Evolutionary conservation across 2,113 vertebrate genomes (phyloP).

Genomic region (Columba livia): DNA sequence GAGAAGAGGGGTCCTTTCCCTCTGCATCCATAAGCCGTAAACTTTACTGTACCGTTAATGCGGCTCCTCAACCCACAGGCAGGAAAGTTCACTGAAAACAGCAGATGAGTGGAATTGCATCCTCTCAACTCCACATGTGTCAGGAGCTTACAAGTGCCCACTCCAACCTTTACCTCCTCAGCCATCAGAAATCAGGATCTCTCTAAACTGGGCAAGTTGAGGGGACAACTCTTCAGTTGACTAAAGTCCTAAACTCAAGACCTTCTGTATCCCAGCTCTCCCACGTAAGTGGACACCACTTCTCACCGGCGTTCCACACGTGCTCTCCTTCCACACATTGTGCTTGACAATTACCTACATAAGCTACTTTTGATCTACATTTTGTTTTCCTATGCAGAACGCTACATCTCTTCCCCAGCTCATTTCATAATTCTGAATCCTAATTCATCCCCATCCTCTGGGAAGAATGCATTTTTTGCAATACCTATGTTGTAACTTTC

Average conservation of each 20-base stretch:
- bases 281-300: rapidly evolving
- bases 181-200: background rate
- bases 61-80: background rate
- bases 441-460: background rate
- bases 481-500: constrained; percentile 62
- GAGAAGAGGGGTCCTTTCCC: background rate
- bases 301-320: background rate
- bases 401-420: background rate
- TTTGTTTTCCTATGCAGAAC: background rate
- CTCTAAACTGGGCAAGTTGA: background rate
- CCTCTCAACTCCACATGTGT: rapidly evolving
- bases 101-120: background rate
- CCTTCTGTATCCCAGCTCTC: background rate
- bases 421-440: background rate
- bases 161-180: background rate
- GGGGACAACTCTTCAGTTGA: too few species aligned
- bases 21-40: background rate
- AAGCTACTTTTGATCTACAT: background rate
- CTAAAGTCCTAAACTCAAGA: rapidly evolving
- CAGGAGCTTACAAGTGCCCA: background rate
- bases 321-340: rapidly evolving
- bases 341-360: background rate
- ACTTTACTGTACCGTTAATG: background rate
- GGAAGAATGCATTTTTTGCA: constrained; percentile 52
- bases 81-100: background rate